phyloP scores from a whole-genome alignment of 92 coral and sea anemone species.

The Epizoanthus scotinus region DNA sequence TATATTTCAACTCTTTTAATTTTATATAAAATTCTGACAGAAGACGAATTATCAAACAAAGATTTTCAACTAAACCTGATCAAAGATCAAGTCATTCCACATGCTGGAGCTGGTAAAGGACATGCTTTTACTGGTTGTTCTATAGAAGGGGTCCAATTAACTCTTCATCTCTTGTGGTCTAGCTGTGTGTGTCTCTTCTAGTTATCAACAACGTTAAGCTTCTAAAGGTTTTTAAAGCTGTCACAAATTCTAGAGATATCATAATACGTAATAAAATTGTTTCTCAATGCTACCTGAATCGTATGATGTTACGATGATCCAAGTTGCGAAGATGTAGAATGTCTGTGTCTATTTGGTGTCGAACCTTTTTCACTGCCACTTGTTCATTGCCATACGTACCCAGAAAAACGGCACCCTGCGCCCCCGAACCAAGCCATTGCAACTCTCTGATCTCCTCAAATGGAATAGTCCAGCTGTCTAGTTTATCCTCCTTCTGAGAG shows the following conservation, averaged over 20 bases:
- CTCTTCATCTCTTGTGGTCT: constrained; percentile 5
- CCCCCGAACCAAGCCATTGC: constrained; percentile 89
- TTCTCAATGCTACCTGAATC: constrained; percentile 63
- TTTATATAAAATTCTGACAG: too few species aligned
- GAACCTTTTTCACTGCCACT: constrained; percentile 91
- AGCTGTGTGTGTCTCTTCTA: constrained; percentile 33
- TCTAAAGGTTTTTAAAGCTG: background rate
- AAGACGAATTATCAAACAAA: background rate
- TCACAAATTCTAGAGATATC: background rate
- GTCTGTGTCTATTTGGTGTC: constrained; percentile 83
- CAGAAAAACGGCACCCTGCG: constrained; percentile 88
- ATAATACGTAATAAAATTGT: background rate
- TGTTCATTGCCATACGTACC: constrained; percentile 74
- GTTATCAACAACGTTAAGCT: constrained; percentile 7
- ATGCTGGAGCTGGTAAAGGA: constrained; percentile 25
- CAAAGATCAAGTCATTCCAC: constrained; percentile 45
- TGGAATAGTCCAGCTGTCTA: constrained; percentile 77
- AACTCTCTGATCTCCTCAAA: constrained; percentile 81
- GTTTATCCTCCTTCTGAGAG: constrained; percentile 62
- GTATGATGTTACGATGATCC: constrained; percentile 81
- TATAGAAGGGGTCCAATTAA: constrained; percentile 31
- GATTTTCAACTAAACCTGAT: constrained; percentile 13
- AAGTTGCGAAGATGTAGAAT: constrained; percentile 74
- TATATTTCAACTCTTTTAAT: too few species aligned
- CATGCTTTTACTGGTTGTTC: constrained; percentile 32